Conservation (phyloP, 1,140 invertebrate genomes). For the Leptinotarsa texana region DNA sequence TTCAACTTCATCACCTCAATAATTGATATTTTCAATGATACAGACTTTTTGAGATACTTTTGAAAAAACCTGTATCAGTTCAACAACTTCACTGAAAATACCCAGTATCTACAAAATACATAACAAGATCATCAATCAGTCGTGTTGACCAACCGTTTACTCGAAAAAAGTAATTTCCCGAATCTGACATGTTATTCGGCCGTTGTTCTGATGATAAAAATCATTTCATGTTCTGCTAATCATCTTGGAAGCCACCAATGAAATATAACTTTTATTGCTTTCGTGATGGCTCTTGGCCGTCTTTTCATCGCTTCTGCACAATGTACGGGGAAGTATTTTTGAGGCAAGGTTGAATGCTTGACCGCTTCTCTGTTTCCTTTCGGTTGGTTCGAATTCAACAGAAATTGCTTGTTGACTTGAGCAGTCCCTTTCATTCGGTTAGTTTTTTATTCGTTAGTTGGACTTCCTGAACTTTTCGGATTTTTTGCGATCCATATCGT, state of each 20-base stretch:
- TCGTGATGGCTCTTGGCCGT: background rate
- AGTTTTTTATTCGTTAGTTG: too few relatives aligned
- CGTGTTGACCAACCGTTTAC: background rate
- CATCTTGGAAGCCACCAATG: background rate
- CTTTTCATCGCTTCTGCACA: background rate
- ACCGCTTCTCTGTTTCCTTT: too few relatives aligned
- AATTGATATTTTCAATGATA: too few relatives aligned
- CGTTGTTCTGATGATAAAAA: slow-evolving; percentile 1
- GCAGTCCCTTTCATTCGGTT: too few relatives aligned
- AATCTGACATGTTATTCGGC: slow-evolving; percentile 3
- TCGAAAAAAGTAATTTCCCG: background rate
- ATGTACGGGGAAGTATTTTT: background rate
- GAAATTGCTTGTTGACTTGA: too few relatives aligned
- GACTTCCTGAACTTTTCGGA: too few relatives aligned
- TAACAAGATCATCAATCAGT: background rate
- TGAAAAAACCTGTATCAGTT: too few relatives aligned
- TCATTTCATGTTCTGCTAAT: background rate
- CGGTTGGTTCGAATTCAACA: too few relatives aligned
- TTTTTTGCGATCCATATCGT: too few relatives aligned
- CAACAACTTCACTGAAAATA: too few relatives aligned
- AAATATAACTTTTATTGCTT: slow-evolving; percentile 6
- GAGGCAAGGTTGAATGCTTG: background rate
- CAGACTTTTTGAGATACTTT: too few relatives aligned
- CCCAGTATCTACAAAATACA: background rate
- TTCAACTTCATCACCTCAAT: too few relatives aligned